Percentiles rank a stretch among this genome's conserved stretches.
phyloP scores from a whole-genome alignment of 1,140 invertebrate genomes.

The Callitettix versicolor region DNA sequence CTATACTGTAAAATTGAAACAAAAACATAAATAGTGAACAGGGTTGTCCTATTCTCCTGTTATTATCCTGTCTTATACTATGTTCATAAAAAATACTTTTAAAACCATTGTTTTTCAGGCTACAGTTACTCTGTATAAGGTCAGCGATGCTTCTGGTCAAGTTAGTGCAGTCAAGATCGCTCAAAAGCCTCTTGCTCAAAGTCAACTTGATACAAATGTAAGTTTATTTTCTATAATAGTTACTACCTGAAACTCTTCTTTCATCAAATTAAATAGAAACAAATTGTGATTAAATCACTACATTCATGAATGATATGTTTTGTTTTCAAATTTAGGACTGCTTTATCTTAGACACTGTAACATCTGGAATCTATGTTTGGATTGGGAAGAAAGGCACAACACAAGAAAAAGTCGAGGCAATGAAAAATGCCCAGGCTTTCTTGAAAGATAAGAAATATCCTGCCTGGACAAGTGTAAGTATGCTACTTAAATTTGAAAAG shows the following conservation, averaged over 20 bases:
- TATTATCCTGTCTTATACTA: no score
- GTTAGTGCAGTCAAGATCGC: slow-evolving; percentile 51
- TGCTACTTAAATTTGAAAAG: not conserved
- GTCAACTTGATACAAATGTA: slow-evolving; percentile 60
- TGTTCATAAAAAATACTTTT: no score
- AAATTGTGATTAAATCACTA: not conserved
- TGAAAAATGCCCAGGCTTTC: slow-evolving; percentile 64
- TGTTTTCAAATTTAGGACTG: slow-evolving; percentile 48
- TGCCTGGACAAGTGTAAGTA: slow-evolving; percentile 57
- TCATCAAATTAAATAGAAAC: not conserved
- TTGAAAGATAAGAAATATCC: slow-evolving; percentile 62
- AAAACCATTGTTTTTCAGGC: slow-evolving; percentile 30
- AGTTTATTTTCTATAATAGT: slow-evolving; percentile 27
- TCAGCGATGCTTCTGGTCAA: slow-evolving; percentile 56
- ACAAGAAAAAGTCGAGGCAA: slow-evolving; percentile 65
- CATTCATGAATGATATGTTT: not conserved
- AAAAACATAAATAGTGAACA: no score
- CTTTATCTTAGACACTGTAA: slow-evolving; percentile 73
- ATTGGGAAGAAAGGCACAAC: slow-evolving; percentile 64
- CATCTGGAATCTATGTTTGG: slow-evolving; percentile 76
- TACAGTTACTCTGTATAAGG: slow-evolving; percentile 48
- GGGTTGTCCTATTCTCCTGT: no score
- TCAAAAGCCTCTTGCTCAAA: slow-evolving; percentile 56
- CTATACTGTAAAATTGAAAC: no score
- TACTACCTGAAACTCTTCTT: not conserved